Percentiles rank a stretch among this genome's conserved stretches.
Conservation (phyloP, 2,888 invertebrate genomes). For the Drosophila borealis region DNA sequence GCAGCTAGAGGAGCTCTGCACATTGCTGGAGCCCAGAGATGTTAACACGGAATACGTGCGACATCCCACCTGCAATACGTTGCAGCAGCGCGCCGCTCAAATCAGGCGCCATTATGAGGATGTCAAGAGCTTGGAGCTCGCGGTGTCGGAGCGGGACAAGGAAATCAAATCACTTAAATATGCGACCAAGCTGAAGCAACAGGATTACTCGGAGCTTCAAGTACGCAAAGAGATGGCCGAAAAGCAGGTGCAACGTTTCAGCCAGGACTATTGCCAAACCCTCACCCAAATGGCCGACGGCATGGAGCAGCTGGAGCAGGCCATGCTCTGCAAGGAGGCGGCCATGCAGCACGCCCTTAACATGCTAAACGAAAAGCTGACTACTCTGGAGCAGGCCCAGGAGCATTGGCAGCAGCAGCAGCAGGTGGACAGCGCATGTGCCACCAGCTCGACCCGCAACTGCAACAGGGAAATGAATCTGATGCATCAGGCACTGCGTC, state of each 20-base stretch:
- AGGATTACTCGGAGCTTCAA: conserved; percentile 95
- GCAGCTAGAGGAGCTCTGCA: conserved; percentile 87
- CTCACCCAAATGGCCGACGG: conserved; percentile 60
- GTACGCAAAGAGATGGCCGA: conserved; percentile 96
- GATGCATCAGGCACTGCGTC: conserved; percentile 79
- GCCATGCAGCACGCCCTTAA: conserved; percentile 98
- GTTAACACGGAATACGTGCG: conserved; percentile 85
- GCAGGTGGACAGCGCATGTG: conserved; percentile 79
- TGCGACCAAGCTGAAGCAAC: conserved; percentile 95
- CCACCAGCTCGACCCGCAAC: conserved; percentile 64
- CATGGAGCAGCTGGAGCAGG: conserved; percentile 90
- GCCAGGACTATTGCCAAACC: conserved; percentile 62
- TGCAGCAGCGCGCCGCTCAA: conserved; percentile 92
- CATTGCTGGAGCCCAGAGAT: conserved; percentile 89
- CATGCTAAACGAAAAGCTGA: conserved; percentile 95
- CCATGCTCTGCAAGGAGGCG: conserved; percentile 93
- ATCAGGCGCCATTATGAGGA: conserved; percentile 97
- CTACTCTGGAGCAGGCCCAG: conserved; percentile 93
- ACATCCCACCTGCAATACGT: conserved; percentile 88
- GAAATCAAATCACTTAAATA: conserved; percentile 95
- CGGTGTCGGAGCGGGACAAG: conserved; percentile 95
- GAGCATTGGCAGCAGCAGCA: conserved; percentile 95
- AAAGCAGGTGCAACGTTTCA: conserved; percentile 90
- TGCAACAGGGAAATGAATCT: conserved; percentile 66
- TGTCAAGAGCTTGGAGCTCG: conserved; percentile 93